A percentile compares a stretch with the other conserved stretches of the same genome.
Conservation (phyloP, 1,140 invertebrate genomes). For the Gryllus bimaculatus region DNA sequence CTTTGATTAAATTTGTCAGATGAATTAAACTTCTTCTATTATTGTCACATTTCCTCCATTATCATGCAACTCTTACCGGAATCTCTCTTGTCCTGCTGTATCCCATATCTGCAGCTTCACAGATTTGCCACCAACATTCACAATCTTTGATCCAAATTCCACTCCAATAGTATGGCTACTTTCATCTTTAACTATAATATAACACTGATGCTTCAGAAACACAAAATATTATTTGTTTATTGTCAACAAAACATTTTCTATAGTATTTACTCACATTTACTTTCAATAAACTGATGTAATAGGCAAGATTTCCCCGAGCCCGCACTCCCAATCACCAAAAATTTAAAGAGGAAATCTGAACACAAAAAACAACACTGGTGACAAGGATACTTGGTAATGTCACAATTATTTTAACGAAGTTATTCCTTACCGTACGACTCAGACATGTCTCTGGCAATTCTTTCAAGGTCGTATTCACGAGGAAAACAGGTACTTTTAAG, state of each 20-base stretch:
- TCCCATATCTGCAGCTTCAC: constrained; percentile 82
- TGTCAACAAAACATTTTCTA: not conserved
- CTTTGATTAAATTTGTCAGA: too few relatives aligned
- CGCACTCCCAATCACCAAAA: constrained; percentile 72
- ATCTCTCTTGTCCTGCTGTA: constrained; percentile 64
- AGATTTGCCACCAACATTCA: constrained; percentile 72
- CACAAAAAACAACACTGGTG: constrained; percentile 27
- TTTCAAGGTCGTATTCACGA: not conserved
- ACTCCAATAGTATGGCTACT: constrained; percentile 75
- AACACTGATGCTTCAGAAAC: not conserved
- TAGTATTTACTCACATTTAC: constrained; percentile 61
- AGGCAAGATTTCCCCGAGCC: constrained; percentile 84
- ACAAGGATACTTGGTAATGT: not conserved
- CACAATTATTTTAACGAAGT: not conserved
- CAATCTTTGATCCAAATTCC: constrained; percentile 77
- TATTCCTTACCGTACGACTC: not conserved
- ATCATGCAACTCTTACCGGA: constrained; percentile 26
- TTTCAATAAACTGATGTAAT: constrained; percentile 83
- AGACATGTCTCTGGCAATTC: not conserved
- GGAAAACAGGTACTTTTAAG: not conserved
- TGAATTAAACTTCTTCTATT: too few relatives aligned
- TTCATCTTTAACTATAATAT: constrained; percentile 59
- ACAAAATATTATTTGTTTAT: not conserved
- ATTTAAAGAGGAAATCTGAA: constrained; percentile 75
- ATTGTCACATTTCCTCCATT: too few relatives aligned